Percentiles rank a stretch among this genome's conserved stretches.
Conservation (phyloP, 2,113 vertebrate genomes). For the Hassar affinis region DNA sequence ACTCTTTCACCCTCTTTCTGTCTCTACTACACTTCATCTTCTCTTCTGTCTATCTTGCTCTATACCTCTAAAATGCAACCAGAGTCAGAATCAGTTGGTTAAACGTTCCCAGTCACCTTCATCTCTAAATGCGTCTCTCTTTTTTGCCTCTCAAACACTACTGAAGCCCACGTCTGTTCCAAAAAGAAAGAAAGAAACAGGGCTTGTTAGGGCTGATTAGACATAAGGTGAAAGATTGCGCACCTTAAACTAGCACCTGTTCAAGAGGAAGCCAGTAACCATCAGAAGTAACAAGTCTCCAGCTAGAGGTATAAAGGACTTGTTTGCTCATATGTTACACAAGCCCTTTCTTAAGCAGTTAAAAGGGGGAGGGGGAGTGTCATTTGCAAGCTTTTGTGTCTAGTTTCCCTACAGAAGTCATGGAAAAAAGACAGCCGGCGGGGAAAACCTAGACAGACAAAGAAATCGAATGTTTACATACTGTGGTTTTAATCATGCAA, state of each 20-base stretch:
- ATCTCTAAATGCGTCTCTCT: background rate
- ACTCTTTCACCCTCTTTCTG: background rate
- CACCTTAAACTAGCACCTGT: conserved; percentile 64
- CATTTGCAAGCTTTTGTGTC: conserved; percentile 46
- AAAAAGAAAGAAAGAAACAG: conserved; percentile 44
- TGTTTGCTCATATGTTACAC: conserved; percentile 41
- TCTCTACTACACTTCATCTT: background rate
- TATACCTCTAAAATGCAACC: conserved; percentile 2
- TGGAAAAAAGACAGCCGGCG: conserved; percentile 42
- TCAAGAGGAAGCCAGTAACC: conserved; percentile 63
- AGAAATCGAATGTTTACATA: conserved; percentile 30
- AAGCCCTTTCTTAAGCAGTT: conserved; percentile 23
- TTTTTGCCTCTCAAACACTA: background rate
- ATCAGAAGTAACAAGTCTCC: conserved; percentile 42
- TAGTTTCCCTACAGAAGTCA: conserved; percentile 43
- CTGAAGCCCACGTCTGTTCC: conserved; percentile 34
- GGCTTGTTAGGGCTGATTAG: conserved; percentile 65
- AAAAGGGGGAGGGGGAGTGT: conserved; percentile 40
- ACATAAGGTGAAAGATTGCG: conserved; percentile 64
- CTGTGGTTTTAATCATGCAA: conserved; percentile 19
- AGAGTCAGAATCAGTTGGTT: background rate
- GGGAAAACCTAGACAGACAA: conserved; percentile 28
- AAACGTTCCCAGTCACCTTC: background rate
- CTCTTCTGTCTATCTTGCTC: background rate
- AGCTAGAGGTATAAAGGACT: conserved; percentile 49